Evolutionary conservation across 2,888 invertebrate genomes (phyloP), one percentile per base, ranked within the genome.

Genomic region (Dioctria rufipes): DNA sequence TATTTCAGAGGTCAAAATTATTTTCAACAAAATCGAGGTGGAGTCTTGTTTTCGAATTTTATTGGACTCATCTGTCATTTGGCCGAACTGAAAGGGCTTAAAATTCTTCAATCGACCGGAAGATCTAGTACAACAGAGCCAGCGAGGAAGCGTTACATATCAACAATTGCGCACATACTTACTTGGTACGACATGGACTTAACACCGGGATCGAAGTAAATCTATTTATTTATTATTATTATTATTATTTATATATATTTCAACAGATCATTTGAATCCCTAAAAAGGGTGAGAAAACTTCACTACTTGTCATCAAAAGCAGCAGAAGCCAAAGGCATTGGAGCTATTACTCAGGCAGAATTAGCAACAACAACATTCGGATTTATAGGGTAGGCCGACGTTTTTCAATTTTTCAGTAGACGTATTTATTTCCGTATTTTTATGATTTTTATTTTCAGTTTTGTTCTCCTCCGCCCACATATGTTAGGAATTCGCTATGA

Each of bases 341-440:
- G 91, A 0, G 87, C 89, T 11, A 92, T 95, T 40, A 92, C 93
- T 0, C 96, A 96, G 87, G 90, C 92, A 81, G 95, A 95, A 86
- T 92, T 96, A 91, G 93, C 93, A 0, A 87, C 95, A 6, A 95
- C 96, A 0, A 94, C 94, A 87, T 94, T 94, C 86, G 96, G 95
- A 4, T 96, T 96, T 87, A 91, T 96, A 85, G 96, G 95, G 2
- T 82, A 69, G 9, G 63, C 6, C 6, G 11, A 11, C 1, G 4
- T 39, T 25, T 63, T 1, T 63, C 4, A 37, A 46, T 71, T 46
- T 13, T 49, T 6, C 3, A 37, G 49, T 37, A 0, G 46, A 46
- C 2, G 8, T 46, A 46, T 2, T 46, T 46, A 6, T 8, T 46
- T 46, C 11, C 4, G 6, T 54, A 11, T 11, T 54, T 11, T 25